Conservation (phyloP, 2,888 invertebrate genomes). For the Psylliodes chrysocephalus region DNA sequence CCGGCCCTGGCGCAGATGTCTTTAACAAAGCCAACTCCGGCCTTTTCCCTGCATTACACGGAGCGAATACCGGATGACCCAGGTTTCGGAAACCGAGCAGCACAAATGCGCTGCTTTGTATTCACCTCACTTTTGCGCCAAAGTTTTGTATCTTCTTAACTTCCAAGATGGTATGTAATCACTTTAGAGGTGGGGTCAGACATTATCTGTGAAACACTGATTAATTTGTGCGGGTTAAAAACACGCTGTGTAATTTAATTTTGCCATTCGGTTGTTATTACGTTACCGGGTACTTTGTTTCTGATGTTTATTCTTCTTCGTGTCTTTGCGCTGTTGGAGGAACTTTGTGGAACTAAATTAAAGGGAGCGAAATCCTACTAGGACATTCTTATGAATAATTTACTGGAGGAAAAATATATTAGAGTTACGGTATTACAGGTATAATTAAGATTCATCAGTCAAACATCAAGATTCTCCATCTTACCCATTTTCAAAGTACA, state of each 20-base stretch:
- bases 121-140: constrained; percentile 56
- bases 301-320: neutral
- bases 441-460: no score
- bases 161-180: constrained; percentile 58
- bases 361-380: neutral
- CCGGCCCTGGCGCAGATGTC: constrained; percentile 52
- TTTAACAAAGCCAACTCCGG: constrained; percentile 58
- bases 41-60: constrained; percentile 53
- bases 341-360: neutral
- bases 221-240: constrained; percentile 43
- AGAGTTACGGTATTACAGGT: no score
- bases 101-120: constrained; percentile 62
- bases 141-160: constrained; percentile 63
- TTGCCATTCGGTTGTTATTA: constrained; percentile 12
- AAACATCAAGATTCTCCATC: no score
- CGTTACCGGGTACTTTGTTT: constrained; percentile 8
- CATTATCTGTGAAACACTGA: constrained; percentile 43
- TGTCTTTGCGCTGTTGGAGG: no score
- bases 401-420: no score
- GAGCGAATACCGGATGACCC: constrained; percentile 53
- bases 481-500: no score
- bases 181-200: constrained; percentile 51
- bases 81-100: constrained; percentile 55
- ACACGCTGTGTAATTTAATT: constrained; percentile 30
- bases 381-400: no score